Conservation (phyloP, 1,140 invertebrate species). For the Plodia interpunctella region DNA sequence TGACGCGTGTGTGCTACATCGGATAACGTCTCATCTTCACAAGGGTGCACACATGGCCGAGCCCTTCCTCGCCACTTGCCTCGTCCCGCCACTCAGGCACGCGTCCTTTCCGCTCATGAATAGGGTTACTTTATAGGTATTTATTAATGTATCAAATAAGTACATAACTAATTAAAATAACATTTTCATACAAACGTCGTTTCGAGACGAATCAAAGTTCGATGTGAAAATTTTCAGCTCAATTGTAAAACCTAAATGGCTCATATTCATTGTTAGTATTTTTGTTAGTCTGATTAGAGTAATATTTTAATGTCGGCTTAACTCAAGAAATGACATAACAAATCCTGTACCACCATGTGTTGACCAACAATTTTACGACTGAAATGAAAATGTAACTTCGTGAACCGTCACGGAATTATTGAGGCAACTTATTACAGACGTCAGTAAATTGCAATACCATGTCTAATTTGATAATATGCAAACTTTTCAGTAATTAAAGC, state of each 20-base stretch:
- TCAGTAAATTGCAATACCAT: constrained; percentile 1
- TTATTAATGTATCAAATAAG: no score
- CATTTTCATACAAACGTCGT: no score
- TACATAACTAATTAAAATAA: no score
- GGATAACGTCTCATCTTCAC: neutral
- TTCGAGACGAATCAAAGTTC: no score
- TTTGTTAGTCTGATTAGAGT: no score
- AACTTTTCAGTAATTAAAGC: neutral
- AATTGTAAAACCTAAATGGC: no score
- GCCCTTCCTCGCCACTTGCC: constrained; percentile 1
- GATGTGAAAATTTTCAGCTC: no score
- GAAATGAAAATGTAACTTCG: neutral
- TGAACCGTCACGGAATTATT: neutral
- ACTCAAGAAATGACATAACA: no score
- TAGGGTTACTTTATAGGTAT: no score
- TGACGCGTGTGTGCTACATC: constrained; percentile 7
- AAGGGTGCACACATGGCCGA: constrained; percentile 3
- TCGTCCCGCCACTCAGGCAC: constrained; percentile 36
- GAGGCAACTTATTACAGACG: neutral
- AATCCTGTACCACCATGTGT: neutral
- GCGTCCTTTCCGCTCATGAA: constrained; percentile 22
- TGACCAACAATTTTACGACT: neutral
- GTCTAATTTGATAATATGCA: constrained; percentile 4
- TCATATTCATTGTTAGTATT: no score
- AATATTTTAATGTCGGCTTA: no score